These are phyloP conservation scores for Podarcis siculus DNA, from an alignment of 2,797 vertebrate genomes.

Conservation along the genomic window DNA sequence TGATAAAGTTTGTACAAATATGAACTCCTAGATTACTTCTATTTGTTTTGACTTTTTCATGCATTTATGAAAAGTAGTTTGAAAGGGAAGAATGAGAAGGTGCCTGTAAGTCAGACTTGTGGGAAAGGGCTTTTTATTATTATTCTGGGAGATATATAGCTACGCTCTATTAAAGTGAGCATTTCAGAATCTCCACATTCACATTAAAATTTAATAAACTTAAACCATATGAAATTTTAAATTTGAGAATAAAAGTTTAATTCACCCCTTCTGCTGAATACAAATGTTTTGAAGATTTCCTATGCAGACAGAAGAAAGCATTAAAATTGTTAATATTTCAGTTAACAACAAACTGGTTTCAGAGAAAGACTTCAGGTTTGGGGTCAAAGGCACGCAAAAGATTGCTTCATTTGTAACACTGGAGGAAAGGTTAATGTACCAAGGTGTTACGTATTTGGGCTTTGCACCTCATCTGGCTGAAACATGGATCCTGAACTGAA, in stretches of 20 bases:
- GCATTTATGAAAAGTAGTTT: neutral
- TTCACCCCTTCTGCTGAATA: slow-evolving; percentile 63
- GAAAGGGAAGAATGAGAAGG: neutral
- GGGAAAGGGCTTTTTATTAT: slow-evolving; percentile 9
- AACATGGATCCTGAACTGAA: no score
- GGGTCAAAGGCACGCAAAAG: slow-evolving; percentile 28
- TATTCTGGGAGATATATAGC: slow-evolving; percentile 1
- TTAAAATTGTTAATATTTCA: slow-evolving; percentile 68
- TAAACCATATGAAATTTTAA: slow-evolving; percentile 79
- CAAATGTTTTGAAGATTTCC: slow-evolving; percentile 59
- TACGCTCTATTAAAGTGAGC: slow-evolving; percentile 54
- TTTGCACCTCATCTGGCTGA: no score
- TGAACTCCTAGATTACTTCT: neutral
- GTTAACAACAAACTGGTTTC: slow-evolving; percentile 48
- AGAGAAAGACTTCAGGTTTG: slow-evolving; percentile 45
- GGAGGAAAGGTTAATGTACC: slow-evolving; percentile 38
- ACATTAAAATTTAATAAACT: slow-evolving; percentile 79
- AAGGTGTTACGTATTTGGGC: neutral
- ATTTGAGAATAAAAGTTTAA: slow-evolving; percentile 75
- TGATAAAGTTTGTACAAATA: neutral
- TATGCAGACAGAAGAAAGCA: slow-evolving; percentile 55
- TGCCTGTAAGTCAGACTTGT: neutral
- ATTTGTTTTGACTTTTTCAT: neutral
- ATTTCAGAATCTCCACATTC: slow-evolving; percentile 53
- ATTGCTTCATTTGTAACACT: slow-evolving; percentile 41